A percentile compares a stretch with the other conserved stretches of the same genome.
Conservation (phyloP, 2,113 vertebrate genomes). For the Datnioides undecimradiatus region DNA sequence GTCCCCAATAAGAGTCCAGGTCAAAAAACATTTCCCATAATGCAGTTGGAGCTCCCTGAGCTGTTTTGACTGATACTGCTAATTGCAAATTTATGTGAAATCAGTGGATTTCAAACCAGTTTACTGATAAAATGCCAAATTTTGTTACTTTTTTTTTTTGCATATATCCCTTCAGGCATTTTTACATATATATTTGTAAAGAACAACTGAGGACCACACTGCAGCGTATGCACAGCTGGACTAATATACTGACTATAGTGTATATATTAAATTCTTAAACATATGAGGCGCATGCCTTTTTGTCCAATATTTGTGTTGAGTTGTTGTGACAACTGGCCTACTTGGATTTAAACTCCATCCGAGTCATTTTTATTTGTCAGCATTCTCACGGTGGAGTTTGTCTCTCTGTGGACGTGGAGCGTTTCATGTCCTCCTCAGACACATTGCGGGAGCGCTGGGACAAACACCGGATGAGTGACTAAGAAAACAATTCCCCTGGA, state of each 20-base stretch:
- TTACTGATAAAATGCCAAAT: neutral
- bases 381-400: slow-evolving; percentile 36
- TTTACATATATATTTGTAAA: neutral
- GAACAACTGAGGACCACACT: neutral
- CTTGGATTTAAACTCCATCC: slow-evolving; percentile 52
- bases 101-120: no score
- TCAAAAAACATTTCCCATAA: slow-evolving; percentile 1
- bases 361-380: slow-evolving; percentile 59
- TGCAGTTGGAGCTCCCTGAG: neutral
- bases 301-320: slow-evolving; percentile 19
- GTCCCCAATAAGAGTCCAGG: neutral
- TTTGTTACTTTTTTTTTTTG: no score
- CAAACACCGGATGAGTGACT: slow-evolving; percentile 75
- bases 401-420: slow-evolving; percentile 54
- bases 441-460: slow-evolving; percentile 57
- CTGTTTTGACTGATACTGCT: neutral
- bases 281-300: neutral
- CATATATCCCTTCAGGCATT: neutral
- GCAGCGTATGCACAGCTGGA: neutral
- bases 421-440: slow-evolving; percentile 69
- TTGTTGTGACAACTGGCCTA: slow-evolving; percentile 41
- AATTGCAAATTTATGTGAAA: neutral
- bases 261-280: neutral
- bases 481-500: slow-evolving; percentile 78
- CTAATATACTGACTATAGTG: neutral